phyloP scores from a whole-genome alignment of 2,888 invertebrate genomes.

The Smittia aterrima region DNA sequence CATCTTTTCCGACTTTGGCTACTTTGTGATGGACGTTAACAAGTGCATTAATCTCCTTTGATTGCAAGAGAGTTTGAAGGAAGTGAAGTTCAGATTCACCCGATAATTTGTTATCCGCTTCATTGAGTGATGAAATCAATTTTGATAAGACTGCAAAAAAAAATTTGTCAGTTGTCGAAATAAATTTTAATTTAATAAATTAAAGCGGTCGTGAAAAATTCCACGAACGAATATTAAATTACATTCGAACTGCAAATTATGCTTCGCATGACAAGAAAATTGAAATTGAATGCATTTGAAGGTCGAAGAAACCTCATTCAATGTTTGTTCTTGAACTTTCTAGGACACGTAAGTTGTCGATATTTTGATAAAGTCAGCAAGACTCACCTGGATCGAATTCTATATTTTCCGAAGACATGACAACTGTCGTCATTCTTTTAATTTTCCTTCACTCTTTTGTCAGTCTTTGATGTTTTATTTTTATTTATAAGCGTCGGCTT shows the following conservation, averaged over 20 bases:
- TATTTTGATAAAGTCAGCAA: too few relatives aligned
- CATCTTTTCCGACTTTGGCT: constrained; percentile 77
- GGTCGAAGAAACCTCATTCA: too few relatives aligned
- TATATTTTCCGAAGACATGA: constrained; percentile 33
- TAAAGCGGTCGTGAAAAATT: too few relatives aligned
- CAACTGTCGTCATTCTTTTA: constrained; percentile 18
- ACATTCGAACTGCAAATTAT: too few relatives aligned
- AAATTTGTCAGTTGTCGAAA: too few relatives aligned
- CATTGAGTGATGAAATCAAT: constrained; percentile 77
- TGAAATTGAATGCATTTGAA: too few relatives aligned
- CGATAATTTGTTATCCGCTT: constrained; percentile 67
- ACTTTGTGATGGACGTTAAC: constrained; percentile 90
- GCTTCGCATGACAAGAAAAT: too few relatives aligned
- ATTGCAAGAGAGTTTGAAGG: constrained; percentile 77
- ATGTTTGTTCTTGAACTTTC: too few relatives aligned
- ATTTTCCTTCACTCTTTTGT: not conserved
- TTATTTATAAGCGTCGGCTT: too few relatives aligned
- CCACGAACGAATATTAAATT: too few relatives aligned
- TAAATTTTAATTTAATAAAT: too few relatives aligned
- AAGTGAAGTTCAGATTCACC: constrained; percentile 86
- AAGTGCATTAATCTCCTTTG: constrained; percentile 83
- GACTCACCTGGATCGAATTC: constrained; percentile 36
- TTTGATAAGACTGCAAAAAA: constrained; percentile 69
- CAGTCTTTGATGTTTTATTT: not conserved
- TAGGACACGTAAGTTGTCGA: too few relatives aligned